These are phyloP conservation scores for Takifugu rubripes DNA, from an alignment of 2,797 vertebrate species.

Conservation along the genomic window DNA sequence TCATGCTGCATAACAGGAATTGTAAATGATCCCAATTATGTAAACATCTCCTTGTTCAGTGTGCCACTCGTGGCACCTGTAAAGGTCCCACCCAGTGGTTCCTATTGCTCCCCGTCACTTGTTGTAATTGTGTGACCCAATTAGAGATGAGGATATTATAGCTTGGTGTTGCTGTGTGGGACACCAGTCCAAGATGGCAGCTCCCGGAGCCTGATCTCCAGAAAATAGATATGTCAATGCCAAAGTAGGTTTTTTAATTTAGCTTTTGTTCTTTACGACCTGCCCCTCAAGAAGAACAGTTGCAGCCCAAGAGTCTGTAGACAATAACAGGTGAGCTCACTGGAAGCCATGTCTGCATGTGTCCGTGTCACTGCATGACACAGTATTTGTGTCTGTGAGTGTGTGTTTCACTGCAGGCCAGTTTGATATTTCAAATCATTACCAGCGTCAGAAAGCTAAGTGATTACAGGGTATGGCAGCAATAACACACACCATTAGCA, in stretches of 20 bases:
- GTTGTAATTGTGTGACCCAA: too few relatives aligned
- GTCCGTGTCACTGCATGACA: constrained; percentile 50
- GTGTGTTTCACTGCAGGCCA: constrained; percentile 50
- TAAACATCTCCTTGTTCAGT: too few relatives aligned
- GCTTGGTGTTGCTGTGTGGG: too few relatives aligned
- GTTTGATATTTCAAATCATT: constrained; percentile 67
- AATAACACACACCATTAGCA: constrained; percentile 74
- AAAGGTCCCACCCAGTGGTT: too few relatives aligned
- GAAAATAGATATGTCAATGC: too few relatives aligned
- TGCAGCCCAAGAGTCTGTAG: constrained; percentile 18
- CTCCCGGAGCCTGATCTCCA: too few relatives aligned
- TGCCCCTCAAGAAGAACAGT: not conserved
- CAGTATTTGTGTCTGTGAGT: constrained; percentile 52
- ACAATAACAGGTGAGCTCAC: constrained; percentile 49
- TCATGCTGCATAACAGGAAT: too few relatives aligned
- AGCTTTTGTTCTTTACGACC: constrained; percentile 4
- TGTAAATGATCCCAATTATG: too few relatives aligned
- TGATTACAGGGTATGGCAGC: constrained; percentile 72
- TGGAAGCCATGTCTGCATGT: constrained; percentile 9
- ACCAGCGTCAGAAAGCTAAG: constrained; percentile 61
- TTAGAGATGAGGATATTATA: too few relatives aligned
- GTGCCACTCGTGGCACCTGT: too few relatives aligned
- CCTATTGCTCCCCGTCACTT: too few relatives aligned
- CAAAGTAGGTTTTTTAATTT: constrained; percentile 9
- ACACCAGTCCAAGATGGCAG: too few relatives aligned